These are phyloP conservation scores for Macropis europaea DNA, from an alignment of 2,888 invertebrate species.

Conservation along the genomic window DNA sequence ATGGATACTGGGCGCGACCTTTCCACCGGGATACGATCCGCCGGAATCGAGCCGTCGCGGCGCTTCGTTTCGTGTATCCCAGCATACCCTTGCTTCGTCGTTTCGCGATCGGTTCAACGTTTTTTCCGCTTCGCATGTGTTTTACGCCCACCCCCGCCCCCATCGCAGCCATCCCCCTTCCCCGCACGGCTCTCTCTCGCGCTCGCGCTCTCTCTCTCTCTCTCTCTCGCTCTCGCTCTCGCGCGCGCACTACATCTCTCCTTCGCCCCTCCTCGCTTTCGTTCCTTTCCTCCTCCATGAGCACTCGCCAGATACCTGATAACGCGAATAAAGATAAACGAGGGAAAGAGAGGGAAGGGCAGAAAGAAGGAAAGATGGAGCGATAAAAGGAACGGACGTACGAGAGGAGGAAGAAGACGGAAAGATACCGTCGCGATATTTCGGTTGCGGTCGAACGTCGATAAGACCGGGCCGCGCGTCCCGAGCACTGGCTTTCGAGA, in stretches of 20 bases:
- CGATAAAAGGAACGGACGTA: background rate
- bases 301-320: slow-evolving; percentile 13
- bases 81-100: background rate
- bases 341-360: background rate
- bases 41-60: too few species aligned
- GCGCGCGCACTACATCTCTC: too few species aligned
- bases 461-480: slow-evolving; percentile 25
- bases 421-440: slow-evolving; percentile 38
- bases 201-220: background rate
- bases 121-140: too few species aligned
- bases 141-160: background rate
- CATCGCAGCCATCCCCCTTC: background rate
- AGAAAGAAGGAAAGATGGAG: background rate
- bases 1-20: slow-evolving; percentile 40
- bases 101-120: background rate
- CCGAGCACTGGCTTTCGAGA: slow-evolving; percentile 16
- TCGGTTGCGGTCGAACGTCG: slow-evolving; percentile 35
- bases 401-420: background rate
- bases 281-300: too few species aligned
- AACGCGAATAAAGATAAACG: slow-evolving; percentile 14
- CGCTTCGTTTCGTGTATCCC: background rate
- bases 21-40: background rate
- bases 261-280: background rate
- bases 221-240: background rate
- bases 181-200: background rate